Evolutionary conservation across 2,888 invertebrate species (phyloP), one percentile per base, ranked within the genome.

Genomic region (Leptinotarsa juncta): DNA sequence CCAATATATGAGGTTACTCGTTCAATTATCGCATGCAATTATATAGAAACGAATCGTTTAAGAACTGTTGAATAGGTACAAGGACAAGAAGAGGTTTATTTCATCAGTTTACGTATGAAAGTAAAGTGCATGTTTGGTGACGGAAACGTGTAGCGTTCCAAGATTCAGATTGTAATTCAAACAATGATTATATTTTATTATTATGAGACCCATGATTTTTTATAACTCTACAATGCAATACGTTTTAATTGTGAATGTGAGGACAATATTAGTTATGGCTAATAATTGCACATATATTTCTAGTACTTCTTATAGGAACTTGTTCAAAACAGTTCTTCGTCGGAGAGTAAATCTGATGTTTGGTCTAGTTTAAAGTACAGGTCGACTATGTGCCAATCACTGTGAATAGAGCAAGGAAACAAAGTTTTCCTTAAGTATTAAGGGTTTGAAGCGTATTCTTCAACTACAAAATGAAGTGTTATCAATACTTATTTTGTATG

Each of bases 11-110:
- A 32, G 3, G 32, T 42, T 20, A 51, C 12, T 26, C 53, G 18
- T 51, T 51, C 51, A 10, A 67, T 67, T 50, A 53, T 67, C 26
- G 16, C 23, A n/a, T 26, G 49, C 26, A 51, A 67, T 67, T 53
- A 51, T 12, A 66, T 48, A 53, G 53, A 49, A 32, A 68, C 68
- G 16, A 42, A 32, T 68, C 55, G 42, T 68, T 23, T 55, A 69
- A 49, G 51, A 48, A n/a, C 12, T 60, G 57, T 57, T 69, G 48
- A 57, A 50, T 57, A 69, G 57, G 57, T 57, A 69, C 69, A 57
- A 57, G 69, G 69, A 69, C 69, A 18, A 57, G 42, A 60, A 20
- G 48, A 42, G 57, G 26, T 32, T 42, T 42, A 18, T 23, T 23
- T 57, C 23, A 69, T 57, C 18, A 62, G 62, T 62, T 62, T 16